Conservation (phyloP, 2,797 vertebrate genomes). For the Anisognathus igniventris region DNA sequence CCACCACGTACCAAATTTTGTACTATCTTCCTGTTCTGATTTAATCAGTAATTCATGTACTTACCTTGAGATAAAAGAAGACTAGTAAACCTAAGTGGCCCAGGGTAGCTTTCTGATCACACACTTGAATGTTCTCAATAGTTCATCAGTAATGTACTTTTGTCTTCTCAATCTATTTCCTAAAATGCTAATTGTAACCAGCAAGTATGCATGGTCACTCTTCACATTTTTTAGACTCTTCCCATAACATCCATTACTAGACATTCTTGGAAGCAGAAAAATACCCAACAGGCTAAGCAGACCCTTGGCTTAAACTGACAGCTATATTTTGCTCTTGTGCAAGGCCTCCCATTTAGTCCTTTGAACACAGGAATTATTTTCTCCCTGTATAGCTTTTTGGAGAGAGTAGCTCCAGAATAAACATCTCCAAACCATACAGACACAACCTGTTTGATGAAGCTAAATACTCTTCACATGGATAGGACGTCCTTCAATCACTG, state of each 20-base stretch:
- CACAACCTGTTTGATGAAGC: background rate
- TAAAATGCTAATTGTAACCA: background rate
- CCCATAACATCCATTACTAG: background rate
- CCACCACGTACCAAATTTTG: rapidly evolving
- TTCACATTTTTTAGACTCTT: background rate
- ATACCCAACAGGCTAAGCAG: background rate
- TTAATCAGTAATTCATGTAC: background rate
- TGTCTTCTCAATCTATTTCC: background rate
- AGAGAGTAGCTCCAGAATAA: background rate
- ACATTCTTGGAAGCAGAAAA: background rate
- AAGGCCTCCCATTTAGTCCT: background rate
- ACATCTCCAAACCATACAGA: background rate
- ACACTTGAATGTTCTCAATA: background rate
- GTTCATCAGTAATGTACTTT: background rate
- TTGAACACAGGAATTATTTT: background rate
- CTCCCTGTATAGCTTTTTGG: background rate
- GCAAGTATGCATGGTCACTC: background rate
- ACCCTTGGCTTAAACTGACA: background rate
- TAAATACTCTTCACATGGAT: background rate
- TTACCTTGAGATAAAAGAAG: background rate
- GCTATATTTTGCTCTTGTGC: background rate
- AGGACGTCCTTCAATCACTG: background rate
- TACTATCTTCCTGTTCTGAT: background rate
- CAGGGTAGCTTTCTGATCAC: background rate
- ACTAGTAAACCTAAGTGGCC: background rate